A percentile compares a stretch with the other conserved stretches of the same genome.
Conservation (phyloP, 2,888 invertebrate species). For the Dryadula phaetusa region DNA sequence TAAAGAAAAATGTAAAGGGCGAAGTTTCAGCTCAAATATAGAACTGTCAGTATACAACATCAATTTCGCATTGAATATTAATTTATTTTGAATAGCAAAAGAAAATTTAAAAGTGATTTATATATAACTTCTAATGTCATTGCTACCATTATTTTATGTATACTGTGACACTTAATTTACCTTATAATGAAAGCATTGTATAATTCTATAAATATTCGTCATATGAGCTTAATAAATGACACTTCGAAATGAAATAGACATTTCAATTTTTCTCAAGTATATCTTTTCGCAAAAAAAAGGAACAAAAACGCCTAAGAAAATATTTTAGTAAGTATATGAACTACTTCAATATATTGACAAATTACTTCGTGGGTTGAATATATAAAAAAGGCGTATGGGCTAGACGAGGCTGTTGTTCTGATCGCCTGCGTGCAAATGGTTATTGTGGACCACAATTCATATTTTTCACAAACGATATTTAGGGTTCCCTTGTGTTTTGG, state of each 20-base stretch:
- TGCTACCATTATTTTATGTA: background rate
- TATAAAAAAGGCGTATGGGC: conserved; percentile 1
- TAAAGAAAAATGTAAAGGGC: too few species aligned
- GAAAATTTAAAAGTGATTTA: background rate
- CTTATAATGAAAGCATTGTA: background rate
- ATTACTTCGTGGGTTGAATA: background rate
- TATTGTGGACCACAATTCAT: conserved; percentile 15
- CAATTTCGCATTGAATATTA: conserved; percentile 2
- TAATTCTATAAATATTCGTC: background rate
- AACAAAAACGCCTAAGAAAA: background rate
- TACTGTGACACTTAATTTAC: background rate
- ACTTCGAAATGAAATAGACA: background rate
- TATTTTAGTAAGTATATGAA: background rate
- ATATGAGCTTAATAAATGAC: background rate
- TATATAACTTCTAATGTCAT: background rate
- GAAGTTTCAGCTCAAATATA: too few species aligned
- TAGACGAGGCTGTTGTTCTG: conserved; percentile 5
- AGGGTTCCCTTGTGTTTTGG: background rate
- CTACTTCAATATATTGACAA: conserved; percentile 13
- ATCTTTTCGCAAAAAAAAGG: background rate
- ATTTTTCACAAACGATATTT: conserved; percentile 6
- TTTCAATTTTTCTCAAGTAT: background rate
- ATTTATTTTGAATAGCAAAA: background rate
- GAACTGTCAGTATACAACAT: background rate
- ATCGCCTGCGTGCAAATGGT: background rate